Percentiles rank a stretch among this genome's conserved stretches.
Conservation (phyloP, 2,113 vertebrate species). For the Choloepus hoffmanni region DNA sequence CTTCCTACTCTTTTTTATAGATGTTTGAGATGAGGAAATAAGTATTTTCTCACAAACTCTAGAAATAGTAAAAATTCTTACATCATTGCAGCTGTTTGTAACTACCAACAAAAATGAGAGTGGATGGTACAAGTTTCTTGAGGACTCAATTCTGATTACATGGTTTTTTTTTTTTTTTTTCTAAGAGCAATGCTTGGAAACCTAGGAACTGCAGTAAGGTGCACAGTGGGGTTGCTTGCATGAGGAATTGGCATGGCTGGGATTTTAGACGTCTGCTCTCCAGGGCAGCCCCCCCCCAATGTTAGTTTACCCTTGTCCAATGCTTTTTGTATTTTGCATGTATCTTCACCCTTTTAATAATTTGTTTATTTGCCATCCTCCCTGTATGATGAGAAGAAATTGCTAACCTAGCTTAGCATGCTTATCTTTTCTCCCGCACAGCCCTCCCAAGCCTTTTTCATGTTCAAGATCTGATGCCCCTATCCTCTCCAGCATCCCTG, state of each 20-base stretch:
- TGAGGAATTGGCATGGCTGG: background rate
- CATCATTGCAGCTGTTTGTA: background rate
- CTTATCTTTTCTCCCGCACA: background rate
- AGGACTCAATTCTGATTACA: background rate
- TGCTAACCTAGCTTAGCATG: background rate
- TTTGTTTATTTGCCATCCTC: background rate
- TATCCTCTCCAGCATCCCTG: background rate
- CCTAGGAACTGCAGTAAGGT: background rate
- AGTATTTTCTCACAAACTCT: background rate
- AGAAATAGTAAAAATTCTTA: constrained; percentile 44
- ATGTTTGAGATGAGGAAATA: constrained; percentile 28
- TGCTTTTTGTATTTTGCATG: background rate
- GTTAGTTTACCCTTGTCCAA: accelerated
- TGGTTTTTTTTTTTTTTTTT: background rate
- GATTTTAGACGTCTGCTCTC: background rate
- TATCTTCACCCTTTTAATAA: background rate
- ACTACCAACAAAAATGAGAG: background rate
- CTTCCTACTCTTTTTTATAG: background rate
- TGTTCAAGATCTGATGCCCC: background rate
- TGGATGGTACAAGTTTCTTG: background rate
- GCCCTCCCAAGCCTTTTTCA: background rate
- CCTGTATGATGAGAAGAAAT: background rate
- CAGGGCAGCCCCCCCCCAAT: no score
- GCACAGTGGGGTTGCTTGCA: background rate
- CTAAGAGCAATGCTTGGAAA: background rate